phyloP scores from a whole-genome alignment of 1,140 invertebrate species.

The Sarcophaga bullata region DNA sequence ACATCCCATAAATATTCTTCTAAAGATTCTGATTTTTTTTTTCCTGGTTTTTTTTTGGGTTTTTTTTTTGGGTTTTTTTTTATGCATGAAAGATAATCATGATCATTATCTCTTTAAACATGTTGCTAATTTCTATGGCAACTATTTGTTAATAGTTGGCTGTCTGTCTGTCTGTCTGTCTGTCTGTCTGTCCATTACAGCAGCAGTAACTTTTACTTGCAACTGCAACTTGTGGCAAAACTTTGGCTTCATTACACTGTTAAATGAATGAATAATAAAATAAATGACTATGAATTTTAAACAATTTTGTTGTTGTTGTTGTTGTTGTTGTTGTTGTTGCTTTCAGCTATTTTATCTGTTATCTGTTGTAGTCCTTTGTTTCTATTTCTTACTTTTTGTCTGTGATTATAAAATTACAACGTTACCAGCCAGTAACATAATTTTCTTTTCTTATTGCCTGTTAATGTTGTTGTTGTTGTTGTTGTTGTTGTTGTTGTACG shows the following conservation, averaged over 20 bases:
- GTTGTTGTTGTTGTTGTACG: neutral
- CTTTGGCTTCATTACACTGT: neutral
- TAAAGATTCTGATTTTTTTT: too few relatives aligned
- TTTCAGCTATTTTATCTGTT: neutral
- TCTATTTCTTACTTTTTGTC: neutral
- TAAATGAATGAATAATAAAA: neutral
- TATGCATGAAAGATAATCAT: neutral
- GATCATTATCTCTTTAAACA: constrained; percentile 40
- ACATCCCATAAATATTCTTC: too few relatives aligned
- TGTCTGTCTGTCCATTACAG: neutral
- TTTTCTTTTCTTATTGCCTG: neutral
- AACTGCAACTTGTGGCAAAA: neutral
- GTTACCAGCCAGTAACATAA: neutral
- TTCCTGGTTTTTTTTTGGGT: neutral
- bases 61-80: neutral
- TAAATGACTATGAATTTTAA: neutral
- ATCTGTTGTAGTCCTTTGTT: too few relatives aligned
- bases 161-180: neutral
- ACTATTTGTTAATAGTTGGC: constrained; percentile 39
- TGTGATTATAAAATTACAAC: constrained; percentile 19
- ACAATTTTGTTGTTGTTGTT: neutral
- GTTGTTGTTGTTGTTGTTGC: too few relatives aligned
- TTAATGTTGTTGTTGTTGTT: neutral
- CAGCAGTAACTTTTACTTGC: neutral
- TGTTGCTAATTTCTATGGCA: constrained; percentile 35